A percentile compares a stretch with the other conserved stretches of the same genome.
Evolutionary conservation across 2,113 vertebrate genomes (phyloP).

Genomic region (Centropristis striata): DNA sequence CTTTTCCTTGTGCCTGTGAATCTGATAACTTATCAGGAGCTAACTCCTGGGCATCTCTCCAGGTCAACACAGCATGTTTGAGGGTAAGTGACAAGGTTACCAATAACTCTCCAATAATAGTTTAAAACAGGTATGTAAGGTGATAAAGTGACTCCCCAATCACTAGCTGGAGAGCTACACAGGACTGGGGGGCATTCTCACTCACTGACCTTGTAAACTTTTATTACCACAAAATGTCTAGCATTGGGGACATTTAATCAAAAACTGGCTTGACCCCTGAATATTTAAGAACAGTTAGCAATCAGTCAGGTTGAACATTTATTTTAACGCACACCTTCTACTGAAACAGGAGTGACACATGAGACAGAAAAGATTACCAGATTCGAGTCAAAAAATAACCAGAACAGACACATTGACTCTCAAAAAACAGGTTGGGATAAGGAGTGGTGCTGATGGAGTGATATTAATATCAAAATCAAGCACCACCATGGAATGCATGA

Average conservation of each 20-base stretch:
- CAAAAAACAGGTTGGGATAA: not conserved
- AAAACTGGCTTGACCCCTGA: not conserved
- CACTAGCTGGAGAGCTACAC: not conserved
- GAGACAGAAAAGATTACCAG: not conserved
- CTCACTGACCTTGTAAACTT: not conserved
- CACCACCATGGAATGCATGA: not conserved
- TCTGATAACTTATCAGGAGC: conserved; percentile 22
- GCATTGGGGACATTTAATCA: not conserved
- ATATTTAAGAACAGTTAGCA: not conserved
- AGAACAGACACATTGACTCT: not conserved
- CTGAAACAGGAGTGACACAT: not conserved
- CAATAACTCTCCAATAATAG: not conserved
- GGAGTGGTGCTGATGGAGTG: not conserved
- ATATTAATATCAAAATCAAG: conserved; percentile 4
- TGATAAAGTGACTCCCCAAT: not conserved
- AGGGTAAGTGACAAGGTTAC: conserved; percentile 20
- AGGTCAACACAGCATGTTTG: not conserved
- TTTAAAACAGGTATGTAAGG: not conserved
- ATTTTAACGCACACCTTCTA: not conserved
- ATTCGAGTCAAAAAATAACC: not conserved
- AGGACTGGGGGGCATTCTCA: not conserved
- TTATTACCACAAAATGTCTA: not conserved
- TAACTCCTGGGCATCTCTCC: not conserved
- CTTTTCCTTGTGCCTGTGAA: not conserved
- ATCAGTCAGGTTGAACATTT: not conserved